Base-by-base conservation (phyloP, 2,797 vertebrate genomes). In the Pogoniulus pusillus region DNA sequence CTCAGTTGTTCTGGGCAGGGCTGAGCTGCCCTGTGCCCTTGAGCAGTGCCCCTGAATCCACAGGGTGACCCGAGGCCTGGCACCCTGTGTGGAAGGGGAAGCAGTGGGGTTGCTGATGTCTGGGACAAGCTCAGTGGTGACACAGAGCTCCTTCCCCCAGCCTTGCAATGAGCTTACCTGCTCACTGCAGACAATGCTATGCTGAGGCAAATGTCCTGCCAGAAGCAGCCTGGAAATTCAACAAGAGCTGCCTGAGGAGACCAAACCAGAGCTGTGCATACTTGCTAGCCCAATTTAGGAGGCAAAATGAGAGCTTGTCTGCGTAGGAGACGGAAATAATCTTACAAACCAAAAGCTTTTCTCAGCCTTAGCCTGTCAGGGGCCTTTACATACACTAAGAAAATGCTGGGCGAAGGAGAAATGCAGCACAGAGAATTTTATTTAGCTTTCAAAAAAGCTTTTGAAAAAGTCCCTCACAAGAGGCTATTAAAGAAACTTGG, bases 291-390 rank as follows among this genome's bases (percentile, higher is more conserved):
- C 72, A 39, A 64, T 95, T 90, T 71, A 86, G 91, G 77, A 87
- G 30, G 54, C 76, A 79, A 94, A 91, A 93, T 66, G 80, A 89
- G 84, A 83, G 55, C 68, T 88, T 81, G 87, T 72, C 79, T 91
- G 90, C 79, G 75, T 91, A 82, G 85, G 84, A 92, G 79, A 93
- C 94, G 91, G 89, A 94, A 95, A 82, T 95, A 90, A 92, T 75
- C 87, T 92, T 82, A 74, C 93, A 79, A 94, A 84, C 66, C n/a
- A 47, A 87, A 89, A 69, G 58, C 80, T 93, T 95, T 92, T 85
- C 80, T 94, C 84, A 87, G 78, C 80, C 78, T 20, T 91, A 83
- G 93, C 87, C 78, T 86, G 74, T 90, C 89, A 94, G 91, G 55
- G 77, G 77, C 77, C 70, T 94, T 95, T 93, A 91, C 94, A 90